phyloP scores from a whole-genome alignment of 2,888 invertebrate genomes.

The Drosophila diplacantha region DNA sequence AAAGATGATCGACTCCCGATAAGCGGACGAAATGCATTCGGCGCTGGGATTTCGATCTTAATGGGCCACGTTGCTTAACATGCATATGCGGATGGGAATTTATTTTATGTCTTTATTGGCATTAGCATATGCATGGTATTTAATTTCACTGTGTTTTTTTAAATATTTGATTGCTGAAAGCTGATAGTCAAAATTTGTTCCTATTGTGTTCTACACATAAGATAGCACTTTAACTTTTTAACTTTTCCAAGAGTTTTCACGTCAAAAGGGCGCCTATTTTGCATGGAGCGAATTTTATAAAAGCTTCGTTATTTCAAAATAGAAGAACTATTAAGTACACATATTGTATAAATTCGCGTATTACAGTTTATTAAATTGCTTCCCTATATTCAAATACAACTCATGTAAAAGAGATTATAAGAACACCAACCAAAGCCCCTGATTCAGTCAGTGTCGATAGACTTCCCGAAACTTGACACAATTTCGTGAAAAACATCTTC shows the following conservation, averaged over 20 bases:
- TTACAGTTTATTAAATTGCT: neutral
- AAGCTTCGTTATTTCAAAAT: neutral
- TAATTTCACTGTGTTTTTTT: slow-evolving; percentile 9
- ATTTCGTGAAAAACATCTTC: slow-evolving; percentile 3
- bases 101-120: slow-evolving; percentile 34
- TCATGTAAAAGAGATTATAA: neutral
- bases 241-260: neutral
- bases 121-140: slow-evolving; percentile 26
- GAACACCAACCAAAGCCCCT: neutral
- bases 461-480: neutral
- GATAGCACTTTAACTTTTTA: too few species aligned
- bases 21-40: slow-evolving; percentile 40
- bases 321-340: too few species aligned
- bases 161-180: slow-evolving; percentile 1
- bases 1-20: slow-evolving; percentile 45
- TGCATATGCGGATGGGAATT: slow-evolving; percentile 13
- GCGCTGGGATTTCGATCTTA: slow-evolving; percentile 36
- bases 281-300: too few species aligned
- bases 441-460: neutral
- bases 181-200: neutral
- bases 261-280: too few species aligned
- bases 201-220: neutral
- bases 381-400: neutral
- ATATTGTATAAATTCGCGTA: neutral
- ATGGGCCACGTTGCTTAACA: slow-evolving; percentile 29